Base-by-base conservation (phyloP, 1,140 invertebrate genomes). In the Heliothis subflexa region DNA sequence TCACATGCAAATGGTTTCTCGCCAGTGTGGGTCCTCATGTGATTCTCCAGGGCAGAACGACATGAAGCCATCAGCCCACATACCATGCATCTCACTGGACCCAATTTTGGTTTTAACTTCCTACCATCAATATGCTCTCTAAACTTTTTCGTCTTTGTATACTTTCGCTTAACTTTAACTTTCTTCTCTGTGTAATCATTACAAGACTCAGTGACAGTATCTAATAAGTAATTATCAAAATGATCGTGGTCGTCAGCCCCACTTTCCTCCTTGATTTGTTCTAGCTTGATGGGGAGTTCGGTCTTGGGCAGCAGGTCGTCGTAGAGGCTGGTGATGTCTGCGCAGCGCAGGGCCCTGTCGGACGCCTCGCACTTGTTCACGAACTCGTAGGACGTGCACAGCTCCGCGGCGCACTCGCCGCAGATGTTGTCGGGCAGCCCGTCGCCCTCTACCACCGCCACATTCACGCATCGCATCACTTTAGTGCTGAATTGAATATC, bases 1-100 rank as follows among this genome's bases (percentile, higher is more conserved):
- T 97, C 96, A 87, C 97, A 98, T 25, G 96, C 95, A 87, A 97
- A 97, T 3, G 97, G 97, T 83, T 97, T 96, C 81, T 97, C 97
- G 2, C 97, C 97, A 11, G 97, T 97, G 81, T 98, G 97, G 2
- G 96, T 97, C 21, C 97, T 89, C 92, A 98, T 96, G 82, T 98
- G 98, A 80, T 97, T 97, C 10, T 97, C 96, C 57, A 98, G 88
- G 3, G 96, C 91, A 1, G 93, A 94, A 2, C 80, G 88, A 64
- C 91, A 89, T 0, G 75, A 76, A 0, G 84, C 84, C 73, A 90
- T 71, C 33, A 50, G 14, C 13, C 70, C 76, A 64, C 79, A 77
- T 10, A 78, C 52, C 21, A n/a, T 40, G 57, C 78, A 78, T n/a
- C 74, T 71, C 18, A 80, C 68, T 25, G 82, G 78, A 5, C 82